phyloP scores from a whole-genome alignment of 1,140 invertebrate species.

The Hyposmocoma kahamanoa region DNA sequence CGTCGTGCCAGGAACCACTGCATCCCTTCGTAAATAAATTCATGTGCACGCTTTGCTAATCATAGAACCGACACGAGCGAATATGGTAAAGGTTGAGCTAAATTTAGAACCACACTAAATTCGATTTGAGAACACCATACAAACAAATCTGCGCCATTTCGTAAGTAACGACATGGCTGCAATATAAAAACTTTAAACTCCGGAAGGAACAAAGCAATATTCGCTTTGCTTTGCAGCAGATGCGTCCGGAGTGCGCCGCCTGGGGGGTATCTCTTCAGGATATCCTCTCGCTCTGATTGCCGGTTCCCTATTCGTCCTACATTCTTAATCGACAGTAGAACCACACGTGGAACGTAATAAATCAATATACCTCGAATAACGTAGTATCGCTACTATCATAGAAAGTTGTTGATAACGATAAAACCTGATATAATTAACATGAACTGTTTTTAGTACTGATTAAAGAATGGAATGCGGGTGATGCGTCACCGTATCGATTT shows the following conservation, averaged over 20 bases:
- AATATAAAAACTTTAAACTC: too few species aligned
- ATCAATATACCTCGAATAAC: constrained; percentile 20
- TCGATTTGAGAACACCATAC: too few species aligned
- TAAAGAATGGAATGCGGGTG: constrained; percentile 23
- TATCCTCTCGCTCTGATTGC: neutral
- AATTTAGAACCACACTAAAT: constrained; percentile 16
- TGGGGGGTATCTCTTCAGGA: neutral
- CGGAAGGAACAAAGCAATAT: neutral
- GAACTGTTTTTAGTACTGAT: constrained; percentile 18
- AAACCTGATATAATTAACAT: constrained; percentile 21
- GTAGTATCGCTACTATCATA: neutral
- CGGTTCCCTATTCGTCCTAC: too few species aligned
- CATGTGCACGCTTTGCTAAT: constrained; percentile 37
- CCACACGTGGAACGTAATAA: constrained; percentile 12
- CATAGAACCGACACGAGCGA: constrained; percentile 23
- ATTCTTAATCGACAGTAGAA: too few species aligned
- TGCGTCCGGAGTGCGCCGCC: neutral
- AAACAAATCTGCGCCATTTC: too few species aligned
- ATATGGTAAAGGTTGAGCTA: constrained; percentile 25
- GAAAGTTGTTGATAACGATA: constrained; percentile 29
- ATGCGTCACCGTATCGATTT: constrained; percentile 48
- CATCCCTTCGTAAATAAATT: constrained; percentile 50
- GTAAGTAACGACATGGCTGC: too few species aligned
- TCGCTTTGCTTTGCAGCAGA: neutral
- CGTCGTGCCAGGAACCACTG: constrained; percentile 35